Percentiles rank a stretch among this genome's conserved stretches.
phyloP scores from a whole-genome alignment of 2,888 invertebrate genomes.

The Aphodius granarius region DNA sequence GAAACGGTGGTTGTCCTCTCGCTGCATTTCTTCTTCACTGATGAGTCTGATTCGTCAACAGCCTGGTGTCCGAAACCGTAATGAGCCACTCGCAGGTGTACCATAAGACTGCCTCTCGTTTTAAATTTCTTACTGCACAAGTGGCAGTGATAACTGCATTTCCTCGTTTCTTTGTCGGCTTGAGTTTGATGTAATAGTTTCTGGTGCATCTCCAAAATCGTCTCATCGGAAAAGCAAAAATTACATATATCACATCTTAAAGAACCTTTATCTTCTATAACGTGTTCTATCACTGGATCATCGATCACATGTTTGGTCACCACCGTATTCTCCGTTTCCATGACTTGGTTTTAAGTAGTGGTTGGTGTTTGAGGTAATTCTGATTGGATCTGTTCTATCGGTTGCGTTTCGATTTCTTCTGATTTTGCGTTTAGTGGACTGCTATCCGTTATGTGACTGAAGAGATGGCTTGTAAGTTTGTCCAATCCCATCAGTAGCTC shows the following conservation, averaged over 20 bases:
- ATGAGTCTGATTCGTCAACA: not conserved
- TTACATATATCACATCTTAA: constrained; percentile 71
- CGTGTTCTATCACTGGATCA: constrained; percentile 41
- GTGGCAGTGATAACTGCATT: constrained; percentile 66
- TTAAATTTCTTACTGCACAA: constrained; percentile 79
- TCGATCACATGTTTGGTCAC: too few species aligned
- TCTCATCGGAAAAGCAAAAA: constrained; percentile 69
- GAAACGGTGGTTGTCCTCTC: not conserved
- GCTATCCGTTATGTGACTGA: constrained; percentile 60
- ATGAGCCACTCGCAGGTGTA: constrained; percentile 80
- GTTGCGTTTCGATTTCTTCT: not conserved
- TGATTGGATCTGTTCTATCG: constrained; percentile 5
- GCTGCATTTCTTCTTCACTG: not conserved
- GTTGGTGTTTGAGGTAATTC: constrained; percentile 1
- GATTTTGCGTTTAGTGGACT: not conserved
- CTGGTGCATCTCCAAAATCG: constrained; percentile 74
- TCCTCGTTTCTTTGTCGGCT: constrained; percentile 47
- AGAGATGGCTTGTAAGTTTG: constrained; percentile 81
- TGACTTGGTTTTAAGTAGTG: not conserved
- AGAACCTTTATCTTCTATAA: constrained; percentile 39
- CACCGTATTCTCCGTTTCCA: constrained; percentile 4
- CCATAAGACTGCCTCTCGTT: constrained; percentile 80
- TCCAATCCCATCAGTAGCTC: constrained; percentile 76
- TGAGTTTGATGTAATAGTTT: constrained; percentile 65
- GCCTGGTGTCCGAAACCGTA: constrained; percentile 57